Conservation (phyloP, 64 coral and sea anemone genomes). For the Stichodactyla mertensii region DNA sequence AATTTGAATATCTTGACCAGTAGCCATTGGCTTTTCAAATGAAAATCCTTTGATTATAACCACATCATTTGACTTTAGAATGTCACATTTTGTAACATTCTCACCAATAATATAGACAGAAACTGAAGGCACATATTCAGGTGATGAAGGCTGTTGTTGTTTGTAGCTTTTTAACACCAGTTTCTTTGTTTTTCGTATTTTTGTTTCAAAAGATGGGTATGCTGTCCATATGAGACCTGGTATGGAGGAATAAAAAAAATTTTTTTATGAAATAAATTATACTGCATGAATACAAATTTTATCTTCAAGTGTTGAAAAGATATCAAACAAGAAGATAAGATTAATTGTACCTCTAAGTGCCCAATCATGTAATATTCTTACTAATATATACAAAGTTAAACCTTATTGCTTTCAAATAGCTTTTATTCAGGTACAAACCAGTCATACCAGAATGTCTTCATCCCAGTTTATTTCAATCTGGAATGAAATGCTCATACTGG, state of each 20-base stretch:
- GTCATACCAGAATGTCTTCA: too few species aligned
- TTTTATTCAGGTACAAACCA: too few species aligned
- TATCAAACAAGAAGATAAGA: too few species aligned
- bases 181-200: conserved; percentile 27
- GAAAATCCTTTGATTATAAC: conserved; percentile 22
- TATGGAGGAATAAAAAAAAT: background rate
- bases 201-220: conserved; percentile 18
- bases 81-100: conserved; percentile 16
- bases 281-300: background rate
- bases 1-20: conserved; percentile 23
- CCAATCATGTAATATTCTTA: too few species aligned
- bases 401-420: too few species aligned
- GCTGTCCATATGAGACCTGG: conserved; percentile 25
- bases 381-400: too few species aligned
- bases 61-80: conserved; percentile 7
- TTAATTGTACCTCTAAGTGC: too few species aligned
- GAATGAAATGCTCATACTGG: too few species aligned
- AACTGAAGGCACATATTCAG: background rate
- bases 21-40: background rate
- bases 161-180: conserved; percentile 13
- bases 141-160: background rate
- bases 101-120: conserved; percentile 20
- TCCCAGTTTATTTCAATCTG: too few species aligned
- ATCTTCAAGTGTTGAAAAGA: too few species aligned
- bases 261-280: background rate